A percentile compares a stretch with the other conserved stretches of the same genome.
Evolutionary conservation across 1,140 invertebrate genomes (phyloP).

Genomic region (Cepaea nemoralis): DNA sequence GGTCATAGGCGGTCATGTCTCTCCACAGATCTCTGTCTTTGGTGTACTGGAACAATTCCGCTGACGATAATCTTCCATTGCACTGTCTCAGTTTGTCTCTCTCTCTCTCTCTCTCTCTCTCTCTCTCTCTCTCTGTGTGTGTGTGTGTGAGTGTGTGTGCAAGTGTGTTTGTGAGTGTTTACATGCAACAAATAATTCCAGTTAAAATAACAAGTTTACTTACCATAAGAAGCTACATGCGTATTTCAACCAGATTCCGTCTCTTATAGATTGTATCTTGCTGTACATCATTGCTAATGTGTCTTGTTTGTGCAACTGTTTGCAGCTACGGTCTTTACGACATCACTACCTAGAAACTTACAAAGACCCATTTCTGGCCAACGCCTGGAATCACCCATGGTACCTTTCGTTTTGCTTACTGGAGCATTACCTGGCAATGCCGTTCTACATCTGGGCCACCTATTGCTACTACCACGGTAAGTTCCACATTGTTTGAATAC

Average conservation of each 20-base stretch:
- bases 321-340: constrained; percentile 29
- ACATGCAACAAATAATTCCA: no score
- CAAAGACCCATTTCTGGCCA: constrained; percentile 43
- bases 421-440: constrained; percentile 51
- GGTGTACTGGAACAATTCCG: no score
- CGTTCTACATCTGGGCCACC: constrained; percentile 54
- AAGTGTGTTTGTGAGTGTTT: no score
- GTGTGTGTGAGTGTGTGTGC: neutral
- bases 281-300: no score
- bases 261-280: neutral
- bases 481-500: no score
- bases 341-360: constrained; percentile 39
- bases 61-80: no score
- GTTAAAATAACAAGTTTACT: neutral
- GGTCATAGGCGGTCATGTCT: no score
- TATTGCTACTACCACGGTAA: constrained; percentile 51
- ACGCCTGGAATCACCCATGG: constrained; percentile 47
- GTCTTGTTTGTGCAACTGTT: neutral
- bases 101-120: no score
- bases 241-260: neutral
- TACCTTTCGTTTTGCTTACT: constrained; percentile 46
- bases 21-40: no score
- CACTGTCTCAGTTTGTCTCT: no score
- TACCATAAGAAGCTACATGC: neutral
- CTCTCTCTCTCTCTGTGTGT: no score